phyloP scores from a whole-genome alignment of 2,797 vertebrate species.

The Sebastes kiyomatsui region DNA sequence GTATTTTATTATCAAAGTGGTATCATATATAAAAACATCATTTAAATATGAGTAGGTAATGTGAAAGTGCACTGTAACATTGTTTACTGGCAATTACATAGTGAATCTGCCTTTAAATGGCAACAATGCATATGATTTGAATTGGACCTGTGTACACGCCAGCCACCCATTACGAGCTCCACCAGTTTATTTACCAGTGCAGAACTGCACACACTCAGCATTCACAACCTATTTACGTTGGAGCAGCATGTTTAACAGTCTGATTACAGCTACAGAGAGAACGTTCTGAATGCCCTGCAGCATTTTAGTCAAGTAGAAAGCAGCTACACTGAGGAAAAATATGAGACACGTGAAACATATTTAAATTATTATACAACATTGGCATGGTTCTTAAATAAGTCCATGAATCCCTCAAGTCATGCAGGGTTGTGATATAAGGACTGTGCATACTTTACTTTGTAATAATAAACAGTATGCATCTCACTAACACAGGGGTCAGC shows the following conservation, averaged over 20 bases:
- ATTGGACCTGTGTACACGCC: constrained; percentile 10
- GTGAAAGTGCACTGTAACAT: background rate
- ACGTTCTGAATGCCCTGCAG: background rate
- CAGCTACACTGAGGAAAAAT: background rate
- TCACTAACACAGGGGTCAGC: background rate
- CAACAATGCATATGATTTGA: background rate
- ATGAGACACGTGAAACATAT: background rate
- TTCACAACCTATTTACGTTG: background rate
- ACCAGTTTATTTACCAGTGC: background rate
- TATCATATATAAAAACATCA: background rate
- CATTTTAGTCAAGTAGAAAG: background rate
- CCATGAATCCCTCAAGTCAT: background rate
- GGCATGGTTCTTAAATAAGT: background rate
- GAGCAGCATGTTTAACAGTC: background rate
- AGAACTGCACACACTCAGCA: background rate
- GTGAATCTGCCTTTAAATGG: background rate
- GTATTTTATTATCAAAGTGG: background rate
- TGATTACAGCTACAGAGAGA: constrained; percentile 2
- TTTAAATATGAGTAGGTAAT: background rate
- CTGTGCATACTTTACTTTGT: background rate
- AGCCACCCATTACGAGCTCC: background rate
- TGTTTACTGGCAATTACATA: background rate
- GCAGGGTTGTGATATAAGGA: background rate
- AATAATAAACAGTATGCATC: background rate
- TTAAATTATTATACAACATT: background rate